Base-by-base conservation (phyloP, 2,888 invertebrate genomes). In the Adela reaumurella region DNA sequence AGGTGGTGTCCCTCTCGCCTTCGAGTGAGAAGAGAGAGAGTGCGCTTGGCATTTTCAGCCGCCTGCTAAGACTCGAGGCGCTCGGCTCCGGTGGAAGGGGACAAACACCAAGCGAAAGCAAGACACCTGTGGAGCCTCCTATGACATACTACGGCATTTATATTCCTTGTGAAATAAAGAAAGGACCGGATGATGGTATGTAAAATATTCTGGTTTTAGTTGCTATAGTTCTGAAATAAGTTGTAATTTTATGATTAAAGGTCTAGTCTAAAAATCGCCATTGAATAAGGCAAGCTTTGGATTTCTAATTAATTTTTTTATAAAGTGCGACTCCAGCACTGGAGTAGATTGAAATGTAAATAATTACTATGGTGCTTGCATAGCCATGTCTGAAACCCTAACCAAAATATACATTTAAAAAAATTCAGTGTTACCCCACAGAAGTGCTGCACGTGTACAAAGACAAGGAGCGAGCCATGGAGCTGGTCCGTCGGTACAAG, bases 401-500 rank as follows among this genome's bases (percentile, higher is more conserved):
- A n/a, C n/a, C n/a, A n/a, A n/a, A n/a, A n/a, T n/a, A n/a, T n/a
- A n/a, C n/a, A n/a, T n/a, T n/a, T n/a, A n/a, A n/a, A n/a, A n/a
- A n/a, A n/a, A n/a, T n/a, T n/a, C n/a, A n/a, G n/a, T n/a, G n/a
- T n/a, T n/a, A n/a, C n/a, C n/a, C n/a, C n/a, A 8, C 64, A 77
- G 81, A 78, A 65, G 65, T 68, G 11, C 59, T 80, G n/a, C 81
- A 83, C 56, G 86, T 92, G 0, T 92, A 87, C 62, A 76, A 82
- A 50, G 86, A 90, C 54, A 90, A 88, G 67, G 62, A 67, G 0
- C 87, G 89, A 62, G 94, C 92, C 0, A 65, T 94, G 50, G 86
- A 87, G 59, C 65, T 88, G 47, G 84, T 91, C n/a, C 89, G 89
- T 54, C 83, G 85, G 52, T 84, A 87, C 63, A 91, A 91, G 63